A percentile compares a stretch with the other conserved stretches of the same genome.
phyloP scores from a whole-genome alignment of 1,140 invertebrate species.

The Drosophila takahashii region DNA sequence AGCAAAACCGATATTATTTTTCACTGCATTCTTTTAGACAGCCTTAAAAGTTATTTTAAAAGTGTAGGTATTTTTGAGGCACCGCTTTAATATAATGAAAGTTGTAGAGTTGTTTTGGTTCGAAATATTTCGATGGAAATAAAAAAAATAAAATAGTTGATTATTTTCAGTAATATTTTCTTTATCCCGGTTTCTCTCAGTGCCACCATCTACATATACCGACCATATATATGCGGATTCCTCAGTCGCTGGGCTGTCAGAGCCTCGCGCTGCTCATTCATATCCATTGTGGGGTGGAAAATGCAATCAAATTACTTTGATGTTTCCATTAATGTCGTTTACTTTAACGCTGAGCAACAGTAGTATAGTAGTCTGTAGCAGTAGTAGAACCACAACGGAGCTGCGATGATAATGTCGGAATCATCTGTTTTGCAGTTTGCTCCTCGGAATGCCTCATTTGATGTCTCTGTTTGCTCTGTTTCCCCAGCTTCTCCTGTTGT shows the following conservation, averaged over 20 bases:
- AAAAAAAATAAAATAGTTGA: no score
- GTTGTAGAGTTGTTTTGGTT: no score
- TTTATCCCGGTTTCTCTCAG: background rate
- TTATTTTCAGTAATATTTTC: background rate
- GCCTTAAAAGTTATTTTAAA: no score
- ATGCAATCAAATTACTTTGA: slow-evolving; percentile 83
- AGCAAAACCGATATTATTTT: no score
- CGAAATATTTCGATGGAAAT: no score
- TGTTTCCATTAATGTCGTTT: slow-evolving; percentile 83
- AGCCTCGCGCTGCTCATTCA: slow-evolving; percentile 53
- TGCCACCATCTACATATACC: slow-evolving; percentile 17
- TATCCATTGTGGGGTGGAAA: slow-evolving; percentile 71
- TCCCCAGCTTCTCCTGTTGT: slow-evolving; percentile 15
- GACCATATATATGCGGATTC: slow-evolving; percentile 39
- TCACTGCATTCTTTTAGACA: no score
- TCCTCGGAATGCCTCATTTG: slow-evolving; percentile 48
- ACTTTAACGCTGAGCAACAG: slow-evolving; percentile 66
- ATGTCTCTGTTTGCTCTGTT: slow-evolving; percentile 32
- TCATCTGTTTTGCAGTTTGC: slow-evolving; percentile 54
- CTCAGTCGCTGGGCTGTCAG: slow-evolving; percentile 36
- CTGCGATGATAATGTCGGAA: slow-evolving; percentile 43
- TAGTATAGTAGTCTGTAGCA: slow-evolving; percentile 14
- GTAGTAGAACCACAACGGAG: slow-evolving; percentile 7
- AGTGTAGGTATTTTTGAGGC: no score
- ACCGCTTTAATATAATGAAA: no score